Evolutionary conservation across 2,113 vertebrate species (phyloP), one percentile per base, ranked within the genome.

Genomic region (Typhlomys cinereus): DNA sequence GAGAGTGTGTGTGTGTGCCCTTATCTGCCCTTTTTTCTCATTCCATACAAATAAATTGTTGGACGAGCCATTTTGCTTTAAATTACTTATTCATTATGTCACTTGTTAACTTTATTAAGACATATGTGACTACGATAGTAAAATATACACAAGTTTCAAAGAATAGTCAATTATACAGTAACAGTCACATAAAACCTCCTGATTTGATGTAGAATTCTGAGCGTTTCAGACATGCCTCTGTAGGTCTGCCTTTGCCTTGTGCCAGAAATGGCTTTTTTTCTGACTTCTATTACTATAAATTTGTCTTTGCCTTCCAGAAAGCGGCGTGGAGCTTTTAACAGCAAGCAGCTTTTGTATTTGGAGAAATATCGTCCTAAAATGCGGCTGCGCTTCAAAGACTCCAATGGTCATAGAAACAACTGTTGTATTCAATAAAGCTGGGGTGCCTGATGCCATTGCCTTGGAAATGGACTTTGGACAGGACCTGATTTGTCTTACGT

Each of bases 351-450:
- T 95, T 98, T 99, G 96, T 99, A 99, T 97, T 98, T 99, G 98
- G 99, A 99, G 98, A 99, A 99, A 97, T 99, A 99, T 98, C 99
- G 99, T 98, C 99, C 99, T 97, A 99, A 99, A 98, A 99, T 99
- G 99, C 99, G 99, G 83, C 98, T 99, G 96, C 99, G 99, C 96
- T 99, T 99, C 98, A 99, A 99, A 98, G 99, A 99, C 95, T 99
- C 99, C 96, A 99, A 99, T 89, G 99, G 99, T 97, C 99, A 99
- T 97, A 99, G 99, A 97, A 99, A 99, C 97, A 99, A 99, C 97
- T 99, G 99, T 98, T 99, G 99, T 97, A 98, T 99, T 98, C 99
- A 99, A 97, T 99, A 98, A 98, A 98, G 97, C 91, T 97, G 94
- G 91, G 93, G 93, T 97, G 97, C 97, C 97, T 97, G 90, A 80